phyloP scores from a whole-genome alignment of 2,113 vertebrate species.

The Lophochroa leadbeateri region DNA sequence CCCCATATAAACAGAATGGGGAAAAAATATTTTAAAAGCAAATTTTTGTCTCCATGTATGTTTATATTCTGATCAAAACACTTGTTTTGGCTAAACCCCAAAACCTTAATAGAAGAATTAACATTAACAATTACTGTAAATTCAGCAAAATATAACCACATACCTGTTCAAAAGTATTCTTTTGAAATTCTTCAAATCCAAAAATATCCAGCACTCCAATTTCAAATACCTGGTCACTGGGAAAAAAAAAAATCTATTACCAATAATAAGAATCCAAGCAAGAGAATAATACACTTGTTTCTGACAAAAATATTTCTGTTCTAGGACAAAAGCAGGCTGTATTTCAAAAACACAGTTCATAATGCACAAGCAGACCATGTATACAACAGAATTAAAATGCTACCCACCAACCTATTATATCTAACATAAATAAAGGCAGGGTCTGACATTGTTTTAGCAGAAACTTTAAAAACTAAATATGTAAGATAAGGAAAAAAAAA shows the following conservation, averaged over 20 bases:
- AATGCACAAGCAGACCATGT: background rate
- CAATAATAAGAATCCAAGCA: background rate
- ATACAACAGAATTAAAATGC: background rate
- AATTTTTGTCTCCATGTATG: background rate
- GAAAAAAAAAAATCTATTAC: background rate
- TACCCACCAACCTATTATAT: background rate
- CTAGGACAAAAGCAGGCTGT: background rate
- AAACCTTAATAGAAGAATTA: background rate
- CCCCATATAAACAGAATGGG: background rate
- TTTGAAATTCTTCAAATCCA: conserved; percentile 93
- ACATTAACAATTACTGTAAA: background rate
- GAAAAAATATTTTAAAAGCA: background rate
- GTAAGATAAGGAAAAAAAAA: background rate
- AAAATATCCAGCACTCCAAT: conserved; percentile 92
- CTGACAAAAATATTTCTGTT: background rate
- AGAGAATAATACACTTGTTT: background rate
- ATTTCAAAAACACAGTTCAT: background rate
- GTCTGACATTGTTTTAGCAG: background rate
- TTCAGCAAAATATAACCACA: conserved; percentile 15
- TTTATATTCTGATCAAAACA: background rate
- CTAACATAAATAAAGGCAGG: background rate
- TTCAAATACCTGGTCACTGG: conserved; percentile 82
- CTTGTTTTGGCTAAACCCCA: background rate
- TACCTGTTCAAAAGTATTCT: conserved; percentile 93
- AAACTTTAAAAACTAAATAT: background rate